Base-by-base conservation (phyloP, 2,113 vertebrate genomes). In the Rhea pennata region DNA sequence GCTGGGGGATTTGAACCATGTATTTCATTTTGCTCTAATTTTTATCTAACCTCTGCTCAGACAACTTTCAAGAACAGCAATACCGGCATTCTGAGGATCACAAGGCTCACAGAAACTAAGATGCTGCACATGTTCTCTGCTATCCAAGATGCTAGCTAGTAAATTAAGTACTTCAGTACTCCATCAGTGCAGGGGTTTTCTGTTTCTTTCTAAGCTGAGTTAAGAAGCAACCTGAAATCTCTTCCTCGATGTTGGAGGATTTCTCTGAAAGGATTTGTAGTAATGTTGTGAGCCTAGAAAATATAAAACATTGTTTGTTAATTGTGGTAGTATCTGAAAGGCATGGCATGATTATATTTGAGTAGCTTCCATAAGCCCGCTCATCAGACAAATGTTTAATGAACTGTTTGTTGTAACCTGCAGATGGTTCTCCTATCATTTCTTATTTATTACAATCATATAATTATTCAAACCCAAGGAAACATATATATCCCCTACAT, bases 141-240 rank as follows among this genome's bases (percentile, higher is more conserved):
- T 66, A 81, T 71, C 88, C 81, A 51, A 78, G 79, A 83, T 15
- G 31, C 15, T 14, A 77, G 62, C 58, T 9, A 15, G 27, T 48
- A 69, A 65, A 62, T 53, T 16, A 22, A 86, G 58, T 3, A 4
- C 29, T 82, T 64, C 31, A 29, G 14, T 44, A 15, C 71, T 58
- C 66, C 72, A 36, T 13, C 58, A 40, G 29, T 7, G 54, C 42
- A 71, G 13, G 17, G 11, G 2, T 9, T 61, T 84, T 84, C 51
- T 54, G 8, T 39, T 96, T 90, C 61, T 82, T 83, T 51, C 84
- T 46, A 61, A 15, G 1, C 3, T 12, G 16, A 14, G 15, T 97
- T 97, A 98, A 54, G 97, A 98, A 50, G 93, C 90, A 91, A 98
- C 83, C 64, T 97, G 97, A 95, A 98, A 98, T 97, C 95, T 98